phyloP scores from a whole-genome alignment of 2,113 vertebrate species.

The Saguinus midas region DNA sequence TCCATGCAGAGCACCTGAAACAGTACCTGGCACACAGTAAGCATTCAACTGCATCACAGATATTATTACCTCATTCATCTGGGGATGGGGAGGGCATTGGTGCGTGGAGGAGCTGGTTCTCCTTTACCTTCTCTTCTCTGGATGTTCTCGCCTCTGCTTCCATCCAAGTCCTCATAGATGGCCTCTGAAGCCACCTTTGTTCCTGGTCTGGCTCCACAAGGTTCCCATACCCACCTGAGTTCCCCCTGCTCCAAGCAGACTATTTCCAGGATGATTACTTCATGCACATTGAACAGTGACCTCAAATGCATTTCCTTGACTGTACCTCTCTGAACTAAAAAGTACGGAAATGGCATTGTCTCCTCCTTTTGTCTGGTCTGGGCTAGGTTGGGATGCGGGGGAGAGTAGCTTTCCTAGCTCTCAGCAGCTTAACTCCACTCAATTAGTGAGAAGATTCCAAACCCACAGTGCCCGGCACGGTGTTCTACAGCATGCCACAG shows the following conservation, averaged over 20 bases:
- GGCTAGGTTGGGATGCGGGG: not conserved
- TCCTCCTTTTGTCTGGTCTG: conserved; percentile 10
- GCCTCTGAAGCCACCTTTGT: not conserved
- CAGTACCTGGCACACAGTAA: not conserved
- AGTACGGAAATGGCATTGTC: not conserved
- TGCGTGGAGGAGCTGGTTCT: not conserved
- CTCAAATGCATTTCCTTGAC: not conserved
- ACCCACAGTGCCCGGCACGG: not conserved
- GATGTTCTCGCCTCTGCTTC: not conserved
- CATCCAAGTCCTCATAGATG: not conserved
- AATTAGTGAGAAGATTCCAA: not conserved
- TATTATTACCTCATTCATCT: not conserved
- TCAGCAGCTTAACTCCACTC: not conserved
- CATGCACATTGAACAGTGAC: not conserved
- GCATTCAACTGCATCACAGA: accelerated
- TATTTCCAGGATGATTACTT: not conserved
- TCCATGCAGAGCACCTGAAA: not conserved
- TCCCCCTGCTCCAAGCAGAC: not conserved
- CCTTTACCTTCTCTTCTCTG: not conserved
- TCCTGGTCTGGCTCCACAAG: not conserved
- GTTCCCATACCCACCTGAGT: not conserved
- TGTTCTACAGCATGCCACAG: not conserved
- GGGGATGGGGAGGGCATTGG: not conserved
- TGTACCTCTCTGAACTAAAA: not conserved
- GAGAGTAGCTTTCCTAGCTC: not conserved